Evolutionary conservation across 2,888 invertebrate species (phyloP), one percentile per base, ranked within the genome.

Genomic region (Drosophila tripunctata): DNA sequence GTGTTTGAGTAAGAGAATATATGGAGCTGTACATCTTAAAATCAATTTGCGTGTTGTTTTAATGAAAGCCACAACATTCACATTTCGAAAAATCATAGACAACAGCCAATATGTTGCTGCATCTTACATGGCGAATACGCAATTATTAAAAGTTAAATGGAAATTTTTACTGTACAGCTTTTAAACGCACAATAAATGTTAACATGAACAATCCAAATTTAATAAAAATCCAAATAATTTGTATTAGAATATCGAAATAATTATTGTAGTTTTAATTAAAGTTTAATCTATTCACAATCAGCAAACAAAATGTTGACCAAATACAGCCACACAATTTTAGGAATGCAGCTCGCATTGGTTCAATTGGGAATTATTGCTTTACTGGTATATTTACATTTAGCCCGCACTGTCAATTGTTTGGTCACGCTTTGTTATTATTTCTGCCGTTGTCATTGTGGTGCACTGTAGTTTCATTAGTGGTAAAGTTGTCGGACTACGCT

Each of bases 111-210:
- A n/a, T n/a, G n/a, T n/a, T n/a, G 33, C 6, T 40, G 17, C n/a
- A n/a, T n/a, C n/a, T n/a, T 36, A 43, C 45, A 19, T 10, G 21
- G 30, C 62, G 38, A 30, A 38, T 62, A 38, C 47, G 48, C 33
- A 14, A 45, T 36, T 48, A 1, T 5, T 15, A 40, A 21, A n/a
- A 35, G 17, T 45, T 55, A 54, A 7, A 31, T 8, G 33, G 3
- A 3, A 5, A 1, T 4, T 36, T 15, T 5, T 4, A n/a, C n/a
- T n/a, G n/a, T n/a, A n/a, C n/a, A n/a, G n/a, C n/a, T n/a, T n/a
- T n/a, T n/a, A n/a, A n/a, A n/a, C n/a, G n/a, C n/a, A n/a, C n/a
- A n/a, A n/a, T n/a, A n/a, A n/a, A n/a, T n/a, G n/a, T n/a, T n/a
- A n/a, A n/a, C n/a, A n/a, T n/a, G n/a, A n/a, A n/a, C n/a, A n/a